Evolutionary conservation across 2,797 vertebrate species (phyloP), one percentile per base, ranked within the genome.

Genomic region (Poeciliopsis paucimaculata): DNA sequence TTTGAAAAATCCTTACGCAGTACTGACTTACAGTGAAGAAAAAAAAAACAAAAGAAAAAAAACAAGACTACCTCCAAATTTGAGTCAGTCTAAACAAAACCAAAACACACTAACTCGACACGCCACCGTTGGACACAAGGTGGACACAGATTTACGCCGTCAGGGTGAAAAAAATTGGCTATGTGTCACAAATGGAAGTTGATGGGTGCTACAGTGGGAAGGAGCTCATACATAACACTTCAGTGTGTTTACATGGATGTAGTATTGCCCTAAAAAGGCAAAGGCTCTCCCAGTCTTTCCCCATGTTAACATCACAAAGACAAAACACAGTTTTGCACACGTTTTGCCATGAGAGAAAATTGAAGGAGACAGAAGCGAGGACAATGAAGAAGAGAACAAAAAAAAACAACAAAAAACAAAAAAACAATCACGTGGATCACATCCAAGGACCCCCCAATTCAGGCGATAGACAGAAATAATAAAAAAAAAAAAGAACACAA

Each of bases 251-350:
- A 72, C 80, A 71, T 86, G 78, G 76, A 86, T 87, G 86, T 81
- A 57, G 72, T 81, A 82, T 86, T 91, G 80, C 86, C 92, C 90
- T 87, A 94, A 91, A 90, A 93, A 90, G 92, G 91, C 82, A 86
- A 91, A 86, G 78, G 43, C 75, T 91, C 77, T 85, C 83, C 82
- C 79, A 84, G 86, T 87, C 9, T 34, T 57, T 86, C 68, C 77
- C 78, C 77, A 62, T 93, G 93, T 94, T 92, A 92, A 93, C 77
- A 86, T 74, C 85, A 88, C 82, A 80, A 77, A 82, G 83, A 91
- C 23, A 89, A 71, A 89, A 82, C n/a, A n/a, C n/a, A n/a, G n/a
- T n/a, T n/a, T 75, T 75, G 83, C 73, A 85, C 26, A 77, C 72
- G 47, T 70, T 66, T 64, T 47, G 53, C 75, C 77, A 26, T n/a